phyloP scores from a whole-genome alignment of 2,888 invertebrate genomes.

The Teleogryllus oceanicus region DNA sequence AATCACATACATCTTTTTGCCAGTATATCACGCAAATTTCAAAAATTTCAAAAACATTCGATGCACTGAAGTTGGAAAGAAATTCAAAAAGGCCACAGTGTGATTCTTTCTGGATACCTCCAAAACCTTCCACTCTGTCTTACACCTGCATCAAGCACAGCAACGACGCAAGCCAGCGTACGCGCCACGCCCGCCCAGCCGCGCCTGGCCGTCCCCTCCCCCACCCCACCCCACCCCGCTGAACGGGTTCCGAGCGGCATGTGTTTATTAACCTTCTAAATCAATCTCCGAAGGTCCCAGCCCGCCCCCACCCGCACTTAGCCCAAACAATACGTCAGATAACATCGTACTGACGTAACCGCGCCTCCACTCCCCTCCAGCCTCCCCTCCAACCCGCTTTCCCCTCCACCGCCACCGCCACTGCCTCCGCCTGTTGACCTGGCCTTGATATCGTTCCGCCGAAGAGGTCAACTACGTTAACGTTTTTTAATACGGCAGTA shows the following conservation, averaged over 20 bases:
- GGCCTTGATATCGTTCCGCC: neutral
- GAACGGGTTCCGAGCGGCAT: neutral
- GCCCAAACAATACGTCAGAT: constrained; percentile 10
- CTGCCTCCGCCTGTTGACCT: neutral
- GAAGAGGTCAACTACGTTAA: neutral
- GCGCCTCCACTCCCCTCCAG: neutral
- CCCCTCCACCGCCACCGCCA: neutral
- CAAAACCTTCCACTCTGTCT: too few species aligned
- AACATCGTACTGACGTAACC: constrained; percentile 1
- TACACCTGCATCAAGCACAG: too few species aligned
- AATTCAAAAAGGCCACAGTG: too few species aligned
- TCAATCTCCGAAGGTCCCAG: neutral
- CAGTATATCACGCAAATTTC: too few species aligned
- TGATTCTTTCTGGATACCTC: too few species aligned
- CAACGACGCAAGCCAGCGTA: too few species aligned
- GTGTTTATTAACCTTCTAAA: constrained; percentile 18
- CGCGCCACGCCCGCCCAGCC: too few species aligned
- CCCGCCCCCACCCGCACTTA: neutral
- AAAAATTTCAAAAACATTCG: too few species aligned
- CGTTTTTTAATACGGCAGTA: neutral
- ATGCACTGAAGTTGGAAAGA: too few species aligned
- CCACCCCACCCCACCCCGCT: too few species aligned
- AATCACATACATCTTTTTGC: too few species aligned
- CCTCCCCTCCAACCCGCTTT: neutral
- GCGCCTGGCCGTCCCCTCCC: too few species aligned